phyloP scores from a whole-genome alignment of 2,113 vertebrate genomes.

The Rhinolophus sinicus region DNA sequence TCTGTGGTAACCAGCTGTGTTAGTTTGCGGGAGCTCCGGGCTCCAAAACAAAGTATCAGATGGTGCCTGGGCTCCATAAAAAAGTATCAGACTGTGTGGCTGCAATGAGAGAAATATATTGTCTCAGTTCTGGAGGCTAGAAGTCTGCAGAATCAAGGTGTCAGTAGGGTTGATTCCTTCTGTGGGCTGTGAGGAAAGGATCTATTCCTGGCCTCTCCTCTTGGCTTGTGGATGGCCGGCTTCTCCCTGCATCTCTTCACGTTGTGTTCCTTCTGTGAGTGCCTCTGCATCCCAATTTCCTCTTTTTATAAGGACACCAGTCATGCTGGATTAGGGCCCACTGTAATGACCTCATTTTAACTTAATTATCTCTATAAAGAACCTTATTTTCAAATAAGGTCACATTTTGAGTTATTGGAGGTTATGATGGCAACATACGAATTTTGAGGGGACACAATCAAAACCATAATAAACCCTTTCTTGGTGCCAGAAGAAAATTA shows the following conservation, averaged over 20 bases:
- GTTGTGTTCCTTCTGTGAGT: too few species aligned
- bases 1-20: background rate
- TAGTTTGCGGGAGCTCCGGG: background rate
- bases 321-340: background rate
- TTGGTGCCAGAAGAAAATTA: background rate
- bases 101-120: too few species aligned
- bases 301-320: background rate
- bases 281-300: background rate
- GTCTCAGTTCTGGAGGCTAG: background rate
- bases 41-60: background rate
- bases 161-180: background rate
- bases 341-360: background rate
- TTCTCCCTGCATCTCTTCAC: background rate
- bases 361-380: background rate
- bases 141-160: background rate
- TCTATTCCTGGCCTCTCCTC: background rate
- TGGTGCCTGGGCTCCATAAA: background rate
- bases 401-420: background rate
- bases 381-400: background rate
- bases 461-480: background rate
- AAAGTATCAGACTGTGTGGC: background rate
- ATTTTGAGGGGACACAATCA: background rate
- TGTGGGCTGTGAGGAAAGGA: background rate
- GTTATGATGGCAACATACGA: background rate
- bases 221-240: background rate